phyloP scores from a whole-genome alignment of 2,888 invertebrate species.

The Seira musarum region DNA sequence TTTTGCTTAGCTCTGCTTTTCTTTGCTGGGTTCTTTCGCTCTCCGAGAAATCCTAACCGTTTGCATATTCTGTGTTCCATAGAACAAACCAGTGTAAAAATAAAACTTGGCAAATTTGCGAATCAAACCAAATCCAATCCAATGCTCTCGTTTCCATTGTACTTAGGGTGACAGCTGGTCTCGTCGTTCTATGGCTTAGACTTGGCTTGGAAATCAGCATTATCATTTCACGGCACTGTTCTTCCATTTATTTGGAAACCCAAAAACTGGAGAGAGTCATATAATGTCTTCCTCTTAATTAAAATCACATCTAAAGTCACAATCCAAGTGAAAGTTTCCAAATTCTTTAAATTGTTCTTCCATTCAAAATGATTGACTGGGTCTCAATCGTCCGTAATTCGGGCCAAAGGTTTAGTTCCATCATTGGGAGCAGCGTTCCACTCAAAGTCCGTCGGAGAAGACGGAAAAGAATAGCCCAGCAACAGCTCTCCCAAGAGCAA shows the following conservation, averaged over 20 bases:
- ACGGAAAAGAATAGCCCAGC: slow-evolving; percentile 70
- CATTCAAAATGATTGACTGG: slow-evolving; percentile 81
- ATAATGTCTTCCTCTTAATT: neutral
- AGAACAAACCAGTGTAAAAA: slow-evolving; percentile 29
- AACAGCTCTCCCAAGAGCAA: slow-evolving; percentile 69
- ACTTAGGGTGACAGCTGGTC: slow-evolving; percentile 41
- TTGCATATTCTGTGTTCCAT: too few relatives aligned
- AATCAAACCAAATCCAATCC: slow-evolving; percentile 16
- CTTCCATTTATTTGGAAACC: slow-evolving; percentile 1
- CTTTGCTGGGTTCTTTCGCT: too few relatives aligned
- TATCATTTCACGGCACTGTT: too few relatives aligned
- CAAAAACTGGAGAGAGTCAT: neutral
- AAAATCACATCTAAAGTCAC: neutral
- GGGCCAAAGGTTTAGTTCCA: slow-evolving; percentile 79
- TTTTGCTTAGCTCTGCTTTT: too few relatives aligned
- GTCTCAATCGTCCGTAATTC: slow-evolving; percentile 84
- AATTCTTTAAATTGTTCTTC: neutral
- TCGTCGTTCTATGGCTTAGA: neutral
- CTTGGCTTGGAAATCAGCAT: too few relatives aligned
- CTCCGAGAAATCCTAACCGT: too few relatives aligned
- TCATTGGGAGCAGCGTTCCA: slow-evolving; percentile 80
- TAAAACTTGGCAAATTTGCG: slow-evolving; percentile 54
- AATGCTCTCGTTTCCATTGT: slow-evolving; percentile 34
- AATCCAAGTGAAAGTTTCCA: neutral
- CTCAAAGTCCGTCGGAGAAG: slow-evolving; percentile 78